Conservation (phyloP, 2,797 vertebrate species). For the Etheostoma nigrum region DNA sequence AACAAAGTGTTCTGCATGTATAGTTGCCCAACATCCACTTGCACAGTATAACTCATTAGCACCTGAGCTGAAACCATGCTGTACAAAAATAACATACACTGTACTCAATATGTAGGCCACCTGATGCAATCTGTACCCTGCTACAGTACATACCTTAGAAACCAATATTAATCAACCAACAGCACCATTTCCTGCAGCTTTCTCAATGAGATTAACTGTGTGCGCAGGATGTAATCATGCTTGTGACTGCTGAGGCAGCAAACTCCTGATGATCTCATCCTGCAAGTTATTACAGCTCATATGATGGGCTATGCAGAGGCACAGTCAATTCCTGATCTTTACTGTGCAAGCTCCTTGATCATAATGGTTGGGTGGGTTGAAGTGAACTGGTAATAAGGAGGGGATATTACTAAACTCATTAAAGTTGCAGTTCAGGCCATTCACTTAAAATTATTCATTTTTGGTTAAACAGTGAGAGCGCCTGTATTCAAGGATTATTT, state of each 20-base stretch:
- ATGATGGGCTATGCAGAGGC: slow-evolving; percentile 53
- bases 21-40: neutral
- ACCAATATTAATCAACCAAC: slow-evolving; percentile 61
- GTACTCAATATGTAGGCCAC: neutral
- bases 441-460: neutral
- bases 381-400: slow-evolving; percentile 11
- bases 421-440: slow-evolving; percentile 2
- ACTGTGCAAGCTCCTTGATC: slow-evolving; percentile 52
- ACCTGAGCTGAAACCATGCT: neutral
- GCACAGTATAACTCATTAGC: neutral
- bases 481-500: neutral
- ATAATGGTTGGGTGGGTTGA: slow-evolving; percentile 27
- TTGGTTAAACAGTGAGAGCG: neutral
- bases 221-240: slow-evolving; percentile 67
- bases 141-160: slow-evolving; percentile 16
- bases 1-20: neutral
- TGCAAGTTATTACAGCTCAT: slow-evolving; percentile 73
- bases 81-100: slow-evolving; percentile 13
- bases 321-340: slow-evolving; percentile 64
- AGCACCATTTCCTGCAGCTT: slow-evolving; percentile 52
- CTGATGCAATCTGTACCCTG: slow-evolving; percentile 40
- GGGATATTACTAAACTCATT: slow-evolving; percentile 7
- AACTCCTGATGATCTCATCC: slow-evolving; percentile 72
- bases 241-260: slow-evolving; percentile 75
- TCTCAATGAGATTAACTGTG: slow-evolving; percentile 63